Percentiles rank a stretch among this genome's conserved stretches.
phyloP scores from a whole-genome alignment of 2,888 invertebrate species.

The Harpalus rufipes region DNA sequence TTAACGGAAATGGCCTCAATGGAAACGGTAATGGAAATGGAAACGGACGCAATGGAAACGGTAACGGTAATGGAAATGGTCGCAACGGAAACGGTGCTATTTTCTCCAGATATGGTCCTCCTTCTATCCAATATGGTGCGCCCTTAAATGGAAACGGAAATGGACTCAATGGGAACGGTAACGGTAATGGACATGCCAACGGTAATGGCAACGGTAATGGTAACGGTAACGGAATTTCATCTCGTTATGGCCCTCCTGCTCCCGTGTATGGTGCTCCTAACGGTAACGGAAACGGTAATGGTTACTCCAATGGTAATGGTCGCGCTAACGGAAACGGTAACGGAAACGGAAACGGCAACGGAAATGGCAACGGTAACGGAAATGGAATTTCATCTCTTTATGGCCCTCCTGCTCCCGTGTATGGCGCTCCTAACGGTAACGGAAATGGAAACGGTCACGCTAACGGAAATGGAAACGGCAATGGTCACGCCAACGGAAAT shows the following conservation, averaged over 20 bases:
- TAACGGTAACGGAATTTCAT: conserved; percentile 69
- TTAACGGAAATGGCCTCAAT: conserved; percentile 65
- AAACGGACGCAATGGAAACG: conserved; percentile 55
- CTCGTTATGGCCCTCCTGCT: conserved; percentile 68
- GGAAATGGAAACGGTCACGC: conserved; percentile 68
- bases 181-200: conserved; percentile 68
- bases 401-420: too few species aligned
- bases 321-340: conserved; percentile 48
- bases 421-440: too few species aligned
- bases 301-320: conserved; percentile 67
- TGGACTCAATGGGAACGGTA: conserved; percentile 67
- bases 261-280: conserved; percentile 69
- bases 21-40: conserved; percentile 59
- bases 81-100: conserved; percentile 43
- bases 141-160: conserved; percentile 70
- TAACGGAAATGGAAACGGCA: conserved; percentile 70
- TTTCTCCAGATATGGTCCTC: conserved; percentile 71
- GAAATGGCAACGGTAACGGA: conserved; percentile 70
- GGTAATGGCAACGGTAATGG: conserved; percentile 50
- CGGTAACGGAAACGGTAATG: conserved; percentile 68
- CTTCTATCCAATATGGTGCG: conserved; percentile 69
- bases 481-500: conserved; percentile 68
- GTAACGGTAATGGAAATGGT: conserved; percentile 45
- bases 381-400: too few species aligned
- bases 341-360: conserved; percentile 69